Evolutionary conservation across 2,888 invertebrate species (phyloP).

Genomic region (Morpho deidamia): DNA sequence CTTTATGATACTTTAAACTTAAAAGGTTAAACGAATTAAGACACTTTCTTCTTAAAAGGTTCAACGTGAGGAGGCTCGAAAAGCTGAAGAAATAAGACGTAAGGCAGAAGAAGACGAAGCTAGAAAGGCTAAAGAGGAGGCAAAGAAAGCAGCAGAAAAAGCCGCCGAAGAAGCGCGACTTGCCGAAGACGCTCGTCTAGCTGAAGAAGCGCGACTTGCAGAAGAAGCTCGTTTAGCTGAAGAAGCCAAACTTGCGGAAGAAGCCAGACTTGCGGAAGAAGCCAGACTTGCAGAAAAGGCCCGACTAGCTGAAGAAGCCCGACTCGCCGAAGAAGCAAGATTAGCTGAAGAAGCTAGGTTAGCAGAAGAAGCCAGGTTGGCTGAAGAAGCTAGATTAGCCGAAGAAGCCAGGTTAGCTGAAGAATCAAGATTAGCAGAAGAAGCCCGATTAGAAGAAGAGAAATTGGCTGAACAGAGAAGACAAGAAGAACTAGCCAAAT

Average conservation of each 20-base stretch:
- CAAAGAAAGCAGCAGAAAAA: conserved; percentile 55
- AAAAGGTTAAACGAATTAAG: too few species aligned
- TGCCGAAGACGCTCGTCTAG: conserved; percentile 66
- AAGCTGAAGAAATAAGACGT: too few species aligned
- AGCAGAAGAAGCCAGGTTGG: conserved; percentile 52
- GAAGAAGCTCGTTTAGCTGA: conserved; percentile 60
- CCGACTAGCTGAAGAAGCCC: conserved; percentile 54
- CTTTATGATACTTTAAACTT: too few species aligned
- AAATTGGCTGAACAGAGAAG: conserved; percentile 65
- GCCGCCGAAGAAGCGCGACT: conserved; percentile 77
- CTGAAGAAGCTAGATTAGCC: conserved; percentile 42
- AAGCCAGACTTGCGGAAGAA: conserved; percentile 69
- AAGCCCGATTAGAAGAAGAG: conserved; percentile 55
- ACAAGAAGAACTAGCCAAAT: conserved; percentile 66
- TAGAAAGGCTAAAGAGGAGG: too few species aligned
- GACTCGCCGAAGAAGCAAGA: conserved; percentile 55
- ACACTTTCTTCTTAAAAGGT: conserved; percentile 9
- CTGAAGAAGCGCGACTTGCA: conserved; percentile 68
- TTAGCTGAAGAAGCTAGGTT: conserved; percentile 71
- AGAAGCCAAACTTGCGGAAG: conserved; percentile 56
- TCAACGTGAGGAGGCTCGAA: conserved; percentile 31
- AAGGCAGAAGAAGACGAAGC: too few species aligned
- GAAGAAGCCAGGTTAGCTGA: conserved; percentile 50
- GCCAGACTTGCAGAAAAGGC: conserved; percentile 65
- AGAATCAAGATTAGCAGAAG: conserved; percentile 40